phyloP scores from a whole-genome alignment of 2,113 vertebrate genomes.

The Steatornis caripensis region DNA sequence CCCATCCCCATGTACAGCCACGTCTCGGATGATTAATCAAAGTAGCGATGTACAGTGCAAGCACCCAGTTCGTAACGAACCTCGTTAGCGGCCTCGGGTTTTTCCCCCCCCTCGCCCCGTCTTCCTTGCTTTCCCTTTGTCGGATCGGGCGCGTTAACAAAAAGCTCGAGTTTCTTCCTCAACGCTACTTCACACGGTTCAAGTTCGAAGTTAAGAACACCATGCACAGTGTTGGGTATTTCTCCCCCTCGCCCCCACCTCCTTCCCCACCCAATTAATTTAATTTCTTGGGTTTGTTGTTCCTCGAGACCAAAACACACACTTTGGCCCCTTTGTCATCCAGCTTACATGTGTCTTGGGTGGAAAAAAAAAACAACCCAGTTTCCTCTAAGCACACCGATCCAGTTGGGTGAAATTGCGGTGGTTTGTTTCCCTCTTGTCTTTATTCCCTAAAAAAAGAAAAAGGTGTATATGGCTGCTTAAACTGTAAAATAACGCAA shows the following conservation, averaged over 20 bases:
- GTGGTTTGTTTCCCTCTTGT: background rate
- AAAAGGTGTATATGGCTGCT: background rate
- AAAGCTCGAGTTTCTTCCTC: constrained; percentile 52
- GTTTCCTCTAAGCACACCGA: background rate
- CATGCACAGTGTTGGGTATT: background rate
- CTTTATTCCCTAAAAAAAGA: background rate
- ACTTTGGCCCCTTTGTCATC: background rate
- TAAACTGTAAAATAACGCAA: background rate
- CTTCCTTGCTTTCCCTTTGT: constrained; percentile 5
- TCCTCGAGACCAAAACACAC: constrained; percentile 8
- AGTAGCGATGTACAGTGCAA: constrained; percentile 64
- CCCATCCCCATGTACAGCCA: background rate
- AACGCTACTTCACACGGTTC: background rate
- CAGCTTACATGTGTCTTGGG: background rate
- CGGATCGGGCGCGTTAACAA: constrained; percentile 44
- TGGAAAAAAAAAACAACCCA: background rate
- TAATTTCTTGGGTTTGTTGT: background rate
- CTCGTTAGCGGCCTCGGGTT: background rate
- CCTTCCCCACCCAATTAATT: background rate
- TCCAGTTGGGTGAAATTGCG: background rate
- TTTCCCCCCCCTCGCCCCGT: background rate
- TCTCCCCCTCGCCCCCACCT: background rate
- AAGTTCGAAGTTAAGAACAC: background rate
- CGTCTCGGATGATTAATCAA: background rate
- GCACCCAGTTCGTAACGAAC: constrained; percentile 53